These are phyloP conservation scores for Agrotis segetum DNA, from an alignment of 2,888 invertebrate species.

Conservation along the genomic window DNA sequence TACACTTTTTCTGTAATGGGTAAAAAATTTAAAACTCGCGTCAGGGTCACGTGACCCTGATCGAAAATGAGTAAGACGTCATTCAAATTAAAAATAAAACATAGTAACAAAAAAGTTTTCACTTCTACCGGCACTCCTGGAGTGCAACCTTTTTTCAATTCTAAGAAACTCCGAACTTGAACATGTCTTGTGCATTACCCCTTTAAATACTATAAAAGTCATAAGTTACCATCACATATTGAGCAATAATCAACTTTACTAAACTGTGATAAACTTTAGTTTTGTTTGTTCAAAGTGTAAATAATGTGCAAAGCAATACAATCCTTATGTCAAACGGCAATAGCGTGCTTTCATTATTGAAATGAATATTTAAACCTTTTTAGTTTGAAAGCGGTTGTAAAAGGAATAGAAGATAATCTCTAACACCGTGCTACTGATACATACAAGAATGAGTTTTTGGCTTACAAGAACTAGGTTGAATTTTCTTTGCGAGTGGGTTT, in stretches of 20 bases:
- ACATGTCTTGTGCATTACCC: constrained; percentile 84
- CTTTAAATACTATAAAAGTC: constrained; percentile 65
- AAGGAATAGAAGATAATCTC: constrained; percentile 79
- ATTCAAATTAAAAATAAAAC: too few relatives aligned
- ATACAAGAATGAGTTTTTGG: constrained; percentile 56
- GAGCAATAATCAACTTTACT: constrained; percentile 52
- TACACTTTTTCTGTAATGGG: too few relatives aligned
- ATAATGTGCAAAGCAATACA: constrained; percentile 77
- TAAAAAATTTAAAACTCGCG: too few relatives aligned
- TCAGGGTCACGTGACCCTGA: too few relatives aligned
- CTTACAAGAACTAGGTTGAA: constrained; percentile 51
- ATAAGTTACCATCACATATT: constrained; percentile 52
- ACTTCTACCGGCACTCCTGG: too few relatives aligned
- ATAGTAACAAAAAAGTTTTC: too few relatives aligned
- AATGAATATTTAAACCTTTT: constrained; percentile 80
- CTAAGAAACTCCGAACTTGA: constrained; percentile 80
- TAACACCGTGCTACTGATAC: constrained; percentile 45
- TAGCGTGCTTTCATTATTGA: constrained; percentile 81
- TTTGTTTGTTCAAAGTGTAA: constrained; percentile 24
- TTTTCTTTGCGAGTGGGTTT: constrained; percentile 55
- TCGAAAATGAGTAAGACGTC: too few relatives aligned
- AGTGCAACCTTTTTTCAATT: too few relatives aligned
- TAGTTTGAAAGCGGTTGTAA: constrained; percentile 77
- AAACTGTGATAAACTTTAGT: constrained; percentile 33
- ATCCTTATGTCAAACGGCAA: constrained; percentile 81